Percentiles rank a stretch among this genome's conserved stretches.
Conservation (phyloP, 2,113 vertebrate species). For the Colossoma macropomum region DNA sequence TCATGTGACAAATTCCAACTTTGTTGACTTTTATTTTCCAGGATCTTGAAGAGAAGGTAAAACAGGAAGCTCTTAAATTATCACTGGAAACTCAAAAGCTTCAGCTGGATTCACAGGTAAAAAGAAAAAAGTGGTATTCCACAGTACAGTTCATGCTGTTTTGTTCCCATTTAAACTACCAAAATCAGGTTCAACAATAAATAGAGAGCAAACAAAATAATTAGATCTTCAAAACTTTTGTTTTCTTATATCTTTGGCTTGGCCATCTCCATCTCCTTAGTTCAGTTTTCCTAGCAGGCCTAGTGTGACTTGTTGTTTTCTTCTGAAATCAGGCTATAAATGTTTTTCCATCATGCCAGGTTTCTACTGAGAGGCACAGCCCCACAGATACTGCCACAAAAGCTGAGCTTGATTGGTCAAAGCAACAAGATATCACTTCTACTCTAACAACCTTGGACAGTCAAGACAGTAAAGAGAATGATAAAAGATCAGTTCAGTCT, state of each 20-base stretch:
- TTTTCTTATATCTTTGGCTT: not conserved
- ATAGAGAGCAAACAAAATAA: not conserved
- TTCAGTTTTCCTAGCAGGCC: not conserved
- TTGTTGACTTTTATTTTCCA: slow-evolving; percentile 44
- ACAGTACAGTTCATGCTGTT: too few relatives aligned
- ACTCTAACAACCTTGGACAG: not conserved
- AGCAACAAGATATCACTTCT: not conserved
- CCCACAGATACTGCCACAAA: not conserved
- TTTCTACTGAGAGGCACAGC: slow-evolving; percentile 16
- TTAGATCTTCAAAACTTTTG: not conserved
- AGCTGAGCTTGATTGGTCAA: not conserved
- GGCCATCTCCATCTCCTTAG: too few relatives aligned
- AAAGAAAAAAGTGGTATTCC: not conserved
- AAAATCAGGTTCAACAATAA: too few relatives aligned
- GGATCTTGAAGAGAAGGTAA: slow-evolving; percentile 60
- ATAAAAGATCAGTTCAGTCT: not conserved
- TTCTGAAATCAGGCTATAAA: not conserved
- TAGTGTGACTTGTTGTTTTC: not conserved
- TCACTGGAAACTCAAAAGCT: slow-evolving; percentile 44
- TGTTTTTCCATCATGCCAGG: slow-evolving; percentile 22
- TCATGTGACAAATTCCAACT: not conserved
- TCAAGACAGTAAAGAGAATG: not conserved
- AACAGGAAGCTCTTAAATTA: slow-evolving; percentile 50
- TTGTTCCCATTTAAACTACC: too few relatives aligned
- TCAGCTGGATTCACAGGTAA: slow-evolving; percentile 57